These are phyloP conservation scores for Danio choprae DNA, from an alignment of 2,797 vertebrate species.

Conservation along the genomic window DNA sequence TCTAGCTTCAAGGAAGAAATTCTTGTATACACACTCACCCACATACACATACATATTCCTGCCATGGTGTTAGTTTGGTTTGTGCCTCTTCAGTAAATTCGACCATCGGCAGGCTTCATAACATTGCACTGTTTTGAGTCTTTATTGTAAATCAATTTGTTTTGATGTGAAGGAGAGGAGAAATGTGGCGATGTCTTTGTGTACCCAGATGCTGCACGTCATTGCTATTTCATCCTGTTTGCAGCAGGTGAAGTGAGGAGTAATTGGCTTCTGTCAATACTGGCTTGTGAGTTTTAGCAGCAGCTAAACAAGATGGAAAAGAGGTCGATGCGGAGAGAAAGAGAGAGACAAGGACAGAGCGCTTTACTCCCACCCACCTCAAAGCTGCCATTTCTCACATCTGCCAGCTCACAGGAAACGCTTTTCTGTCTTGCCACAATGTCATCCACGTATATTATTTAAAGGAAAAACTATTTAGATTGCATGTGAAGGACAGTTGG, in stretches of 20 bases:
- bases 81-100: conserved; percentile 12
- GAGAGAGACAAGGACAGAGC: conserved; percentile 60
- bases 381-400: conserved; percentile 40
- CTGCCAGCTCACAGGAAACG: not conserved
- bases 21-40: not conserved
- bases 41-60: not conserved
- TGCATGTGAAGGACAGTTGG: not conserved
- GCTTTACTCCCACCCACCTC: conserved; percentile 14
- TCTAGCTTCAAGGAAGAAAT: not conserved
- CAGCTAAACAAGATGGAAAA: conserved; percentile 71
- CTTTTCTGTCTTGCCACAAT: not conserved
- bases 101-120: not conserved
- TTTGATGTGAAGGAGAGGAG: conserved; percentile 52
- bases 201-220: conserved; percentile 36
- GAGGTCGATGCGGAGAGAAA: conserved; percentile 65
- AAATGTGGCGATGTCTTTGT: conserved; percentile 47
- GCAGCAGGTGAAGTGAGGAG: conserved; percentile 59
- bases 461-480: not conserved
- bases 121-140: conserved; percentile 20
- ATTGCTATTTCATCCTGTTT: conserved; percentile 51
- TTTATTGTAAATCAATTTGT: conserved; percentile 39
- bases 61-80: conserved; percentile 8
- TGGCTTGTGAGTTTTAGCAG: conserved; percentile 73
- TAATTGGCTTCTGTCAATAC: conserved; percentile 71
- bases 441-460: not conserved